phyloP scores from a whole-genome alignment of 2,797 vertebrate genomes.

The Scomberomorus guttatus region DNA sequence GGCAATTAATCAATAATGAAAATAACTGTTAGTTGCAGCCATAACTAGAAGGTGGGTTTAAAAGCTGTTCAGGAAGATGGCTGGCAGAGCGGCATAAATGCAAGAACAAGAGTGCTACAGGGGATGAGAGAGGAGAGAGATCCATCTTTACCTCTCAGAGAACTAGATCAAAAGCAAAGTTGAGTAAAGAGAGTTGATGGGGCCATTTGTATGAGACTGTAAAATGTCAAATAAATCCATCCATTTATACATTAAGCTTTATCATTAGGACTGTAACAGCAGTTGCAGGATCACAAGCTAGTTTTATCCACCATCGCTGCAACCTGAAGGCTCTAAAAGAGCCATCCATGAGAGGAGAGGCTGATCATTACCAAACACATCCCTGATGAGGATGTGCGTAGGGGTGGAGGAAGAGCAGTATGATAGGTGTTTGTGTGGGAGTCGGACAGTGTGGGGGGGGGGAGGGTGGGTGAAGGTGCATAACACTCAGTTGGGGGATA shows the following conservation, averaged over 20 bases:
- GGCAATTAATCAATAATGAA: no score
- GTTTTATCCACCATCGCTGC: conserved; percentile 2
- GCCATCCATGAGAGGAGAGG: conserved; percentile 4
- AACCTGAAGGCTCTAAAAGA: neutral
- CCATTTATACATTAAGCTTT: conserved; percentile 2
- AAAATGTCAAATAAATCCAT: conserved; percentile 10
- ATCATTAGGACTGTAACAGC: conserved; percentile 25
- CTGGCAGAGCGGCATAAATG: no score
- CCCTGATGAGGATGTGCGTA: conserved; percentile 9
- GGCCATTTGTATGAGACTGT: neutral
- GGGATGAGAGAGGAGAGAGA: neutral
- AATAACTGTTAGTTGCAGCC: no score
- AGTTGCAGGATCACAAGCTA: conserved; percentile 22
- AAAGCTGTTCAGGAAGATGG: conserved; percentile 8
- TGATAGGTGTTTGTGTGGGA: neutral
- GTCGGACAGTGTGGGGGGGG: neutral
- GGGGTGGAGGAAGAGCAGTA: neutral
- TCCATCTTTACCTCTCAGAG: neutral
- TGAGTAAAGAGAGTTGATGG: conserved; percentile 16
- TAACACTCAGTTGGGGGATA: conserved; percentile 29
- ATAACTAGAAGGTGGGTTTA: neutral
- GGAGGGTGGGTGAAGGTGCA: neutral
- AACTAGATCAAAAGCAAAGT: conserved; percentile 10
- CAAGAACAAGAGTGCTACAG: no score
- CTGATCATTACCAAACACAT: conserved; percentile 7